Percentiles rank a stretch among this genome's conserved stretches.
Conservation (phyloP, 2,113 vertebrate species). For the Proterorhinus semilunaris region DNA sequence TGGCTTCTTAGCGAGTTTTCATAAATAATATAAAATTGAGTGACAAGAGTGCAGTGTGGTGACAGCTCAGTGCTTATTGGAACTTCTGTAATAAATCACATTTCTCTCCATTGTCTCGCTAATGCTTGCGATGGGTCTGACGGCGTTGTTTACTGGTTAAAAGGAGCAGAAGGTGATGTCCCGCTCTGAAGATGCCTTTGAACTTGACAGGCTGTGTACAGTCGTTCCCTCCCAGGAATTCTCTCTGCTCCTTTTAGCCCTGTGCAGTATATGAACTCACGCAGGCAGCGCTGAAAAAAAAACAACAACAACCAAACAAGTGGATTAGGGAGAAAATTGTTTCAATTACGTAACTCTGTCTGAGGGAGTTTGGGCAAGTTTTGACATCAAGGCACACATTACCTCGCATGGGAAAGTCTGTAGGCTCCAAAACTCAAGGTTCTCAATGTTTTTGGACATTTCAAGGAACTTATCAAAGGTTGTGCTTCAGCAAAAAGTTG, state of each 20-base stretch:
- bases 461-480: too few relatives aligned
- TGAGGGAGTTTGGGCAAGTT: slow-evolving; percentile 19
- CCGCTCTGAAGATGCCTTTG: slow-evolving; percentile 47
- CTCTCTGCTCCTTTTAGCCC: slow-evolving; percentile 26
- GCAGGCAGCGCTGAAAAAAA: slow-evolving; percentile 5
- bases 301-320: slow-evolving; percentile 23
- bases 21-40: slow-evolving; percentile 48
- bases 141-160: slow-evolving; percentile 47
- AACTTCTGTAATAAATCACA: slow-evolving; percentile 23
- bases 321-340: slow-evolving; percentile 25
- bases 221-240: slow-evolving; percentile 43
- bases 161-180: slow-evolving; percentile 38
- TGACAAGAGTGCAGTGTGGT: slow-evolving; percentile 24
- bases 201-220: slow-evolving; percentile 57
- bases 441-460: too few relatives aligned
- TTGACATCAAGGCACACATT: neutral
- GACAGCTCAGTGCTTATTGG: slow-evolving; percentile 44
- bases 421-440: too few relatives aligned
- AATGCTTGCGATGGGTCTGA: slow-evolving; percentile 42
- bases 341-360: slow-evolving; percentile 22
- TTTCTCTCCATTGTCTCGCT: slow-evolving; percentile 38
- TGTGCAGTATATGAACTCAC: slow-evolving; percentile 36
- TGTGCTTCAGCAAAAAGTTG: too few relatives aligned
- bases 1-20: slow-evolving; percentile 39
- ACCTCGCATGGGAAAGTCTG: neutral